Conservation (phyloP, 1,140 invertebrate species). For the Rhysida immarginata region DNA sequence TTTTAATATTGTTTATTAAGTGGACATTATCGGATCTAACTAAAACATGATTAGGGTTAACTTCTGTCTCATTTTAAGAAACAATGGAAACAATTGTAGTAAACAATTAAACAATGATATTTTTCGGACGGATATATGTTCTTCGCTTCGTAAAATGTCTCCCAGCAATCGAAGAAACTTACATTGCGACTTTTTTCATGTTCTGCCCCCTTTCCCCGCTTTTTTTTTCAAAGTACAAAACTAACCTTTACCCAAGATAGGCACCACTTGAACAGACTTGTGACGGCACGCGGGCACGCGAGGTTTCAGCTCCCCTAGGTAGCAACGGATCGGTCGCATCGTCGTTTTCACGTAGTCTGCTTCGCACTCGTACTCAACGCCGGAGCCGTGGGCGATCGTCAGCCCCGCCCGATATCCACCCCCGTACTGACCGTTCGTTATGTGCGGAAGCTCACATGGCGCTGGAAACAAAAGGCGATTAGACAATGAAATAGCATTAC, state of each 20-base stretch:
- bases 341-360: slow-evolving; percentile 38
- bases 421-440: slow-evolving; percentile 53
- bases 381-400: slow-evolving; percentile 57
- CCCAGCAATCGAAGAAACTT: too few species aligned
- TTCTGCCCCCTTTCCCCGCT: slow-evolving; percentile 8
- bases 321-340: slow-evolving; percentile 40
- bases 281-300: slow-evolving; percentile 36
- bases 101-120: too few species aligned
- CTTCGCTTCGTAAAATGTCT: too few species aligned
- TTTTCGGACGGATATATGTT: too few species aligned
- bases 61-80: too few species aligned
- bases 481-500: slow-evolving; percentile 7
- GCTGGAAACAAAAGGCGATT: slow-evolving; percentile 30
- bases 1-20: too few species aligned
- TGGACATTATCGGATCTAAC: too few species aligned
- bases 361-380: slow-evolving; percentile 34
- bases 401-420: slow-evolving; percentile 56
- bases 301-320: slow-evolving; percentile 47
- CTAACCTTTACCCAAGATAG: slow-evolving; percentile 10
- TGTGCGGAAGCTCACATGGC: slow-evolving; percentile 53
- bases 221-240: slow-evolving; percentile 13
- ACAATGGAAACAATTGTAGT: too few species aligned
- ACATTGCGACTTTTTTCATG: slow-evolving; percentile 8
- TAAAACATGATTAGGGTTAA: too few species aligned
- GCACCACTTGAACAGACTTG: slow-evolving; percentile 12